phyloP scores from a whole-genome alignment of 2,113 vertebrate species.

The Apeltes quadracus region DNA sequence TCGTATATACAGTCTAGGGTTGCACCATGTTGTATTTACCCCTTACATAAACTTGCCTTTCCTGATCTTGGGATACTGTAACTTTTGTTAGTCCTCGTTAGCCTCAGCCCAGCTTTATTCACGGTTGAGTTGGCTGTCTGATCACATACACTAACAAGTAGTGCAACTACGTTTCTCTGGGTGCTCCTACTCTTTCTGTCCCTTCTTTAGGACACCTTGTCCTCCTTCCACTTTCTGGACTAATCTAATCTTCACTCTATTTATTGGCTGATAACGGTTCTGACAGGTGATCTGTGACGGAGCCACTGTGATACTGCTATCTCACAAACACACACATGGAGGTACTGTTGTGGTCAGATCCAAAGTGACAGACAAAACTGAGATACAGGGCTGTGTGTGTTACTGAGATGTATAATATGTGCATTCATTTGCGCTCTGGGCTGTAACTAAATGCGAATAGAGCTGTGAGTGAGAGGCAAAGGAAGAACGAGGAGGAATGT shows the following conservation, averaged over 20 bases:
- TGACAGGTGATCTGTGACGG: neutral
- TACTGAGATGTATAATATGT: neutral
- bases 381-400: neutral
- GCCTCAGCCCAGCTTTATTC: constrained; percentile 14
- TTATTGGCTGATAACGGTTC: neutral
- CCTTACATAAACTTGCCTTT: neutral
- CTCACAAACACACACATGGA: neutral
- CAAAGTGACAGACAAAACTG: constrained; percentile 14
- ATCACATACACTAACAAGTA: constrained; percentile 44
- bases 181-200: neutral
- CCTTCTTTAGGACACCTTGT: constrained; percentile 21
- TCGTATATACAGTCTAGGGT: neutral
- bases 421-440: neutral
- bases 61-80: neutral
- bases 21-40: neutral
- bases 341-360: neutral
- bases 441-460: neutral
- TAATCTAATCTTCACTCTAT: neutral
- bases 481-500: neutral
- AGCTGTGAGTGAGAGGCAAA: neutral
- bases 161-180: constrained; percentile 9
- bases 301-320: neutral
- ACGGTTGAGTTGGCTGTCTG: constrained; percentile 39
- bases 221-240: neutral
- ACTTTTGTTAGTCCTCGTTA: constrained; percentile 20